Evolutionary conservation across 2,797 vertebrate genomes (phyloP).

Genomic region (Falco cherrug): DNA sequence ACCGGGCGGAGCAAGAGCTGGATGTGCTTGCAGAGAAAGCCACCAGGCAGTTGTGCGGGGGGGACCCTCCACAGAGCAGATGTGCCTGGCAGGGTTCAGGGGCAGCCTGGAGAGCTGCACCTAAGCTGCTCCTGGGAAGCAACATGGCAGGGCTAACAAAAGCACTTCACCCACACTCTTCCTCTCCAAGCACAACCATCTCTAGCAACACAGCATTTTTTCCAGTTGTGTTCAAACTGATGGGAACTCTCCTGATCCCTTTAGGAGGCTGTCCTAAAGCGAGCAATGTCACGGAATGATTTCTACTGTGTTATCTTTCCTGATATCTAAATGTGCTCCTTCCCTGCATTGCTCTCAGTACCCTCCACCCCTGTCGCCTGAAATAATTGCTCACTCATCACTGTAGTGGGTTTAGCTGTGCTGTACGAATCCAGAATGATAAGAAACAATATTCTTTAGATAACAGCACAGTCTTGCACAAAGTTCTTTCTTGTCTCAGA

Average conservation of each 20-base stretch:
- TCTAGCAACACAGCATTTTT: neutral
- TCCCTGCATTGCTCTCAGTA: neutral
- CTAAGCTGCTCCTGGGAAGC: neutral
- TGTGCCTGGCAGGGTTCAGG: neutral
- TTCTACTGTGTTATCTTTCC: neutral
- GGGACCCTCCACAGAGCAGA: neutral
- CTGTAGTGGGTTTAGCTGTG: conserved; percentile 22
- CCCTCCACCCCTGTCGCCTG: conserved; percentile 11
- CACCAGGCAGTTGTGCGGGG: neutral
- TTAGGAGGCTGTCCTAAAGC: neutral
- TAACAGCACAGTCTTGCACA: conserved; percentile 51
- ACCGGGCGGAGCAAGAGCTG: neutral
- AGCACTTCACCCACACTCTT: neutral
- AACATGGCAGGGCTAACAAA: fast-evolving
- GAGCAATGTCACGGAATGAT: neutral
- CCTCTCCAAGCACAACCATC: neutral
- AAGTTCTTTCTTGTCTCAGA: conserved; percentile 60
- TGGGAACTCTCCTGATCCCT: neutral
- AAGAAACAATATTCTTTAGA: conserved; percentile 60
- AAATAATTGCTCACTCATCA: conserved; percentile 68
- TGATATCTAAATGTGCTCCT: neutral
- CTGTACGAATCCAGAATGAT: conserved; percentile 42
- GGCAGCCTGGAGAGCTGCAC: neutral
- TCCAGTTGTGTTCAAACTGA: neutral
- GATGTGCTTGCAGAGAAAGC: neutral